Evolutionary conservation across 1,140 invertebrate species (phyloP).

Genomic region (Prorops nasuta): DNA sequence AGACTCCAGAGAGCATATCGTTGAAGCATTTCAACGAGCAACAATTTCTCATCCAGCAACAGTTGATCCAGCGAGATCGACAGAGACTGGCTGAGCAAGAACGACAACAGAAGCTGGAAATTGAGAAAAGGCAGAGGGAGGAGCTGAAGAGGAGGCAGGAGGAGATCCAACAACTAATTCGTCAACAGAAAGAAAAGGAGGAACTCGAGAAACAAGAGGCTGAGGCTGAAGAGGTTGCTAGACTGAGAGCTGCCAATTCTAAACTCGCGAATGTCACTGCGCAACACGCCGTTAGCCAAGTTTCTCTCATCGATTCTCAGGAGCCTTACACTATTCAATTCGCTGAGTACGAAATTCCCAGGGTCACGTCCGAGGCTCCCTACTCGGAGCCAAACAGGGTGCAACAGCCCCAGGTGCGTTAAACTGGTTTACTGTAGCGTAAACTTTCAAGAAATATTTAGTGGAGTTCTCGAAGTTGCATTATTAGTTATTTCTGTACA

Average conservation of each 20-base stretch:
- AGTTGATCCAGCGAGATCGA: conserved; percentile 44
- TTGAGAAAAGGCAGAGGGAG: conserved; percentile 40
- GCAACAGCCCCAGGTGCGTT: conserved; percentile 22
- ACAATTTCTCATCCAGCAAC: conserved; percentile 47
- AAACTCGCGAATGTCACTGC: not conserved
- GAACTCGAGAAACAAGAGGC: conserved; percentile 8
- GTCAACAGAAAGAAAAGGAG: conserved; percentile 31
- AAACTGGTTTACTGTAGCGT: too few relatives aligned
- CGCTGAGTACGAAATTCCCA: conserved; percentile 19
- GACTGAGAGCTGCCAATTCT: not conserved
- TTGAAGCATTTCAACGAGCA: conserved; percentile 53
- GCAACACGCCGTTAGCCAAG: not conserved
- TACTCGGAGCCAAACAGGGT: conserved; percentile 6
- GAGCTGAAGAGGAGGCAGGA: conserved; percentile 41
- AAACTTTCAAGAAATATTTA: too few relatives aligned
- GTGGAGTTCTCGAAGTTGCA: too few relatives aligned
- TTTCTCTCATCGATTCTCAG: not conserved
- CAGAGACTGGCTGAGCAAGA: conserved; percentile 43
- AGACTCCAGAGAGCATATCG: conserved; percentile 49
- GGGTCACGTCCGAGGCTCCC: conserved; percentile 14
- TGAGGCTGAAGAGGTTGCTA: conserved; percentile 10
- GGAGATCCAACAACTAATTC: conserved; percentile 30
- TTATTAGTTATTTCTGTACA: too few relatives aligned
- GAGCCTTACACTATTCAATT: conserved; percentile 14
- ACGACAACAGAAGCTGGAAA: conserved; percentile 35